These are phyloP conservation scores for Coptotermes formosanus DNA, from an alignment of 1,140 invertebrate species.

Conservation along the genomic window DNA sequence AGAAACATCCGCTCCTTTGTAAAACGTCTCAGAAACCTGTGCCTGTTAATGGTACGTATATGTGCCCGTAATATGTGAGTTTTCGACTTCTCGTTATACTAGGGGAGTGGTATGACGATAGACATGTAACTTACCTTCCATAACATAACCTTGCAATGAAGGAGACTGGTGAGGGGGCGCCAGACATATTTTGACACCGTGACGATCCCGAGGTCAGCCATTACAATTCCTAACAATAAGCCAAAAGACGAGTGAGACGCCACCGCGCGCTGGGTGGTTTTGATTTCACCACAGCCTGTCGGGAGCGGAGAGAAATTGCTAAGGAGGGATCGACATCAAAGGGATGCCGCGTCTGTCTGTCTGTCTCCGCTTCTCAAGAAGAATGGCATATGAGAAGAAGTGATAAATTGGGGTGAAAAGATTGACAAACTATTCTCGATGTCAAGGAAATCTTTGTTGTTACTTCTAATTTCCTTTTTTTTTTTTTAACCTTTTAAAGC, in stretches of 20 bases:
- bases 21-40: no score
- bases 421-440: neutral
- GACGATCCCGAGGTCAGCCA: neutral
- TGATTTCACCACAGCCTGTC: neutral
- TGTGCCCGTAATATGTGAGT: no score
- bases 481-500: no score
- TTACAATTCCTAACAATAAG: neutral
- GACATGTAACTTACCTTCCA: no score
- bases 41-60: no score
- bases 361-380: neutral
- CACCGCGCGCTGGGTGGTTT: constrained; percentile 4
- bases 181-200: constrained; percentile 11
- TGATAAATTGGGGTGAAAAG: neutral
- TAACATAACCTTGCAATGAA: no score
- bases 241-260: neutral
- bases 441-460: neutral
- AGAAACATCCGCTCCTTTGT: no score
- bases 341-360: neutral
- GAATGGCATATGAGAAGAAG: no score
- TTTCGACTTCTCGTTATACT: no score
- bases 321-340: neutral
- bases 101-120: no score
- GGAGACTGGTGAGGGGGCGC: neutral
- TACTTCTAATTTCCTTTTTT: no score
- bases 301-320: neutral